Evolutionary conservation across 2,113 vertebrate species (phyloP).

Genomic region (Anolis carolinensis): DNA sequence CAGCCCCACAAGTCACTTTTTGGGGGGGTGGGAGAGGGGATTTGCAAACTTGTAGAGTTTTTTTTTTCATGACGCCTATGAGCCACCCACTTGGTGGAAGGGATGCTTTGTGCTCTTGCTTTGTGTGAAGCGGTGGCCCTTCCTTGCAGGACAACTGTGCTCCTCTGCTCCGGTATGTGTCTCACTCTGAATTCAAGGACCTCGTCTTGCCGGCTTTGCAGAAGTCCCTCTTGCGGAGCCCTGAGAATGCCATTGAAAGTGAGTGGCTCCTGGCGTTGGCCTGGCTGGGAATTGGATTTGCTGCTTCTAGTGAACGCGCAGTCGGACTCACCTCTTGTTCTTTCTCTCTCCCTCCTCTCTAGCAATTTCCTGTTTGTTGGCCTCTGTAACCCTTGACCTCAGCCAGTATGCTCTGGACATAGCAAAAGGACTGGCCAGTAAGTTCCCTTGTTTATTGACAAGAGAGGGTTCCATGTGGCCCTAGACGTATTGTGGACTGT

Average conservation of each 20-base stretch:
- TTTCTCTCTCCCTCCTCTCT: constrained; percentile 33
- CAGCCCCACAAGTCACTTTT: too few species aligned
- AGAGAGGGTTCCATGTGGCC: not conserved
- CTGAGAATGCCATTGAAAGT: constrained; percentile 96
- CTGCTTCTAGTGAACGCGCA: not conserved
- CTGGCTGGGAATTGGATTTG: not conserved
- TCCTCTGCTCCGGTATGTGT: constrained; percentile 87
- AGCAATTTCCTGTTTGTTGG: constrained; percentile 90
- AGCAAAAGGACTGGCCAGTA: constrained; percentile 91
- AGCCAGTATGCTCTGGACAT: constrained; percentile 96
- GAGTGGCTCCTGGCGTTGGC: constrained; percentile 60
- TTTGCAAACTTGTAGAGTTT: too few species aligned
- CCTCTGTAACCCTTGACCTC: constrained; percentile 92
- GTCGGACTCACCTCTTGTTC: constrained; percentile 1
- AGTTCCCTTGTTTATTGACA: constrained; percentile 58
- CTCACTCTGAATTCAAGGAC: constrained; percentile 92
- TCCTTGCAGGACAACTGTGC: constrained; percentile 83
- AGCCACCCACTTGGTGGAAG: not conserved
- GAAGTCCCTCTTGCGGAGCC: constrained; percentile 93
- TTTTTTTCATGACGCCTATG: not conserved
- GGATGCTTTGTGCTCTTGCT: not conserved
- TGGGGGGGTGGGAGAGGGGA: too few species aligned
- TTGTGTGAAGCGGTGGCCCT: constrained; percentile 4
- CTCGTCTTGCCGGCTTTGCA: constrained; percentile 89
- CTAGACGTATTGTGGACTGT: not conserved